Evolutionary conservation across 2,888 invertebrate genomes (phyloP), one percentile per base, ranked within the genome.

Genomic region (Agrilus biguttatus): DNA sequence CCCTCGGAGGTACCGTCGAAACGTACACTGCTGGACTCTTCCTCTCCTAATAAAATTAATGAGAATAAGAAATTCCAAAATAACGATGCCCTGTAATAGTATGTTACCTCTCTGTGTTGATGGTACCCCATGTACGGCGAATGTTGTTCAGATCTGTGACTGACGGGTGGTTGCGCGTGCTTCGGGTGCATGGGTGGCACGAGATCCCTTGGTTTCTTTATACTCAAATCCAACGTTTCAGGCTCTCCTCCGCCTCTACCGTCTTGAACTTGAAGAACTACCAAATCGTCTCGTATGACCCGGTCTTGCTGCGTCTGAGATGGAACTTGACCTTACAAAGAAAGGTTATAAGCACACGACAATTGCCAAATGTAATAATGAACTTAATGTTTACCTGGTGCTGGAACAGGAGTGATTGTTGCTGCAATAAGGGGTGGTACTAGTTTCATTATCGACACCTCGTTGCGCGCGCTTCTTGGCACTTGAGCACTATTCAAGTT

Each of bases 221-320:
- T 79, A 56, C 83, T 84, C 49, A 86, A 67, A 57, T 87, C 85
- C 1, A 86, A 67, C 0, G 83, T 83, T 49, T 65, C 65, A 2
- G 63, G 61, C 43, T 62, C 61, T 10, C 56, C 46, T 13, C 53
- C 53, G 39, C 64, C 64, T 10, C 56, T 46, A 13, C 53, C 53
- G 40, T 65, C 64, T 32, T 58, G 63, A 42, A 74, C 73, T 57
- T 75, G 75, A 56, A 75, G 66, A 41, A 82, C 72, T 44, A 81
- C 78, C 38, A 82, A 65, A 49, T 79, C 80, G 52, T 80, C 79
- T 28, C 64, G 51, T 33, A 53, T 49, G 14, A 50, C 50, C 28
- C 10, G 12, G 13, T 21, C 21, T 35, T 28, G 28, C 10, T 28
- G 28, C 10, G 10, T 10, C 10, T 28, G 28, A 28, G 28, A 10